Conservation (phyloP, 2,797 vertebrate species). For the Pantherophis vulpinus region DNA sequence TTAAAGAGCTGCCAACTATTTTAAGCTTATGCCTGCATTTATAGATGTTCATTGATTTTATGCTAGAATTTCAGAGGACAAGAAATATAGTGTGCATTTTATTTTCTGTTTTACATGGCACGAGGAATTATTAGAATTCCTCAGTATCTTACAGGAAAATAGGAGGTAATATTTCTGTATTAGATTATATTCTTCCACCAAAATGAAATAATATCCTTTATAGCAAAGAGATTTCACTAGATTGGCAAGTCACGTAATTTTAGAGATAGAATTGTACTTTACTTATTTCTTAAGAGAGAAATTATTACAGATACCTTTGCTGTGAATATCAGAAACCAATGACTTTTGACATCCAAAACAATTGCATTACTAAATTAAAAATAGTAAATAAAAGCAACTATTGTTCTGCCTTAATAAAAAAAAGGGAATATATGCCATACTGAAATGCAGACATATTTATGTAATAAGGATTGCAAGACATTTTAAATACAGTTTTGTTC, state of each 20-base stretch:
- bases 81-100: not conserved
- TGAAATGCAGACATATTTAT: not conserved
- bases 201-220: not conserved
- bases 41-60: slow-evolving; percentile 1
- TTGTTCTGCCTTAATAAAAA: slow-evolving; percentile 11
- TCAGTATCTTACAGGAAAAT: not conserved
- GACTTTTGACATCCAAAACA: not conserved
- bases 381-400: not conserved
- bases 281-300: not conserved
- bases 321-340: not conserved
- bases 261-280: not conserved
- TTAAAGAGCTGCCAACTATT: not conserved
- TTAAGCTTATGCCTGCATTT: not conserved
- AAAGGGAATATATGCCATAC: not conserved
- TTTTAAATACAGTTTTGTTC: not conserved
- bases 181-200: not conserved
- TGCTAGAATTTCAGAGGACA: not conserved
- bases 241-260: not conserved
- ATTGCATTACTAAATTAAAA: not conserved
- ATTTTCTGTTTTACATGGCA: not conserved
- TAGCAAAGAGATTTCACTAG: not conserved
- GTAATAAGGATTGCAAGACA: not conserved
- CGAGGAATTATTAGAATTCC: not conserved
- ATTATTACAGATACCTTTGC: not conserved
- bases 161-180: not conserved